phyloP scores from a whole-genome alignment of 2,113 vertebrate species.

The Catharus bicknelli region DNA sequence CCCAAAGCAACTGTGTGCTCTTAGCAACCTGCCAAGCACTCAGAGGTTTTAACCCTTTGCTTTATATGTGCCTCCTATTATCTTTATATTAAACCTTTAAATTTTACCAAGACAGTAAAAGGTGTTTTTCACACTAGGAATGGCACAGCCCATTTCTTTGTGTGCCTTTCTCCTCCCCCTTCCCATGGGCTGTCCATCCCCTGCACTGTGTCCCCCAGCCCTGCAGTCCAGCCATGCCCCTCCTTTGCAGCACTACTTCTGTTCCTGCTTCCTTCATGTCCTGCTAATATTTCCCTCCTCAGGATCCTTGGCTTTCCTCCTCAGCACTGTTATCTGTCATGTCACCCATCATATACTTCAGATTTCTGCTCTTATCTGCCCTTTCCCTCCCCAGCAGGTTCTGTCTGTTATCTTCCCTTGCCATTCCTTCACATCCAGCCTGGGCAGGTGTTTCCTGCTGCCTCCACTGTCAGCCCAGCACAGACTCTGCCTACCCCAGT shows the following conservation, averaged over 20 bases:
- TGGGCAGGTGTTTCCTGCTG: background rate
- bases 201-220: background rate
- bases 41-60: no score
- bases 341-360: background rate
- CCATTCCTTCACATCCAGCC: background rate
- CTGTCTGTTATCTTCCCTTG: background rate
- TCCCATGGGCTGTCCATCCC: background rate
- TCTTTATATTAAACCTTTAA: no score
- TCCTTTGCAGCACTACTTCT: background rate
- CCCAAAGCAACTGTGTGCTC: no score
- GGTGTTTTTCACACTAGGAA: background rate
- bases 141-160: background rate
- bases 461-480: background rate
- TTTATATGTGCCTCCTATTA: no score
- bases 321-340: background rate
- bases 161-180: background rate
- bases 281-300: background rate
- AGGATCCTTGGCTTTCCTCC: background rate
- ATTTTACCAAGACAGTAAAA: no score
- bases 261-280: background rate
- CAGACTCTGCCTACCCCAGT: background rate
- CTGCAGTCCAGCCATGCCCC: background rate
- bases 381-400: background rate
- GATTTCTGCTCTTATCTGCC: background rate
- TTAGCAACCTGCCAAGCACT: no score